phyloP scores from a whole-genome alignment of 35 echinoderm and acorn worm species.

The Patiria miniata region DNA sequence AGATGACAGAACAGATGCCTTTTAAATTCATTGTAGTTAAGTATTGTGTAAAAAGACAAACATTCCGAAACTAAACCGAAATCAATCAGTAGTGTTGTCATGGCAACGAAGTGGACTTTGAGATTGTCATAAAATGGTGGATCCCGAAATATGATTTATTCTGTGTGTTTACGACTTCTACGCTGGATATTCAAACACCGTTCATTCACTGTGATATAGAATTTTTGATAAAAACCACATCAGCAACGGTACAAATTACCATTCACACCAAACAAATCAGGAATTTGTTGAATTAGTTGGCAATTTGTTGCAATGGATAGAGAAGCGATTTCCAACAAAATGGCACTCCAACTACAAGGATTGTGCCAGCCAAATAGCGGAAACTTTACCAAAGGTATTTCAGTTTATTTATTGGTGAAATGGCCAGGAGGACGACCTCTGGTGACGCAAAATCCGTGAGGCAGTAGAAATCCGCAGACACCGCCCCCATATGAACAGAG shows the following conservation, averaged over 20 bases:
- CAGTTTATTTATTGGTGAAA: neutral
- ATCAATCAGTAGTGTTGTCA: neutral
- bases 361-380: neutral
- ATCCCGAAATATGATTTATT: neutral
- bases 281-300: no score
- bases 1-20: neutral
- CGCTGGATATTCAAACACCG: no score
- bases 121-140: neutral
- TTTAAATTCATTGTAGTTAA: neutral
- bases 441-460: no score
- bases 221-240: no score
- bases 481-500: no score
- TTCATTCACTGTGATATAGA: no score
- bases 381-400: neutral
- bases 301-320: neutral
- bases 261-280: no score
- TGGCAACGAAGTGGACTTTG: conserved; percentile 6
- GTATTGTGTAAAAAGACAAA: neutral
- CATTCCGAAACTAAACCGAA: neutral
- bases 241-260: no score
- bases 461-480: no score
- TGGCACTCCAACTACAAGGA: neutral
- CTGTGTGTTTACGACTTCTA: no score
- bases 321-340: neutral
- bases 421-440: no score